Evolutionary conservation across 2,113 vertebrate genomes (phyloP).

Genomic region (Talpa occidentalis): DNA sequence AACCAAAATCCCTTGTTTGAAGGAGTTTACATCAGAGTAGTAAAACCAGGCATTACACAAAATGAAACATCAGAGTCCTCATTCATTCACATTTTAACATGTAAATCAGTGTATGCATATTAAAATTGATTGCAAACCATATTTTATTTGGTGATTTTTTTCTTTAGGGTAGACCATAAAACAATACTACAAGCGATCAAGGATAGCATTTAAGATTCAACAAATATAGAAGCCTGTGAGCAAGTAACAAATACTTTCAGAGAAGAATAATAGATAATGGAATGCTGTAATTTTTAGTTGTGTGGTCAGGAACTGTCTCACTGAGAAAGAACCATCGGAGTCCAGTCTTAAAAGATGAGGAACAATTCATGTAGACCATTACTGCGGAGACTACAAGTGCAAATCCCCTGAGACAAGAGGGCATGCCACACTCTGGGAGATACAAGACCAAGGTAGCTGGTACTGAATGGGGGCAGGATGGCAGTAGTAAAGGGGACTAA

Average conservation of each 20-base stretch:
- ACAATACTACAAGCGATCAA: neutral
- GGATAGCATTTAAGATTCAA: neutral
- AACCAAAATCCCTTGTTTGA: neutral
- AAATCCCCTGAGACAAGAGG: neutral
- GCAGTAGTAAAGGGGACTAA: neutral
- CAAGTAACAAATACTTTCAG: neutral
- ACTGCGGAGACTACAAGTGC: neutral
- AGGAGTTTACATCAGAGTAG: neutral
- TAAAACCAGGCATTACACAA: neutral
- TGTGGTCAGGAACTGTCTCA: neutral
- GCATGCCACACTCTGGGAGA: neutral
- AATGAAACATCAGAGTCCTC: neutral
- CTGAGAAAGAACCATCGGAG: neutral
- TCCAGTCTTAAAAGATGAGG: neutral
- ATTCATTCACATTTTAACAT: neutral
- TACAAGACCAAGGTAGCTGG: neutral
- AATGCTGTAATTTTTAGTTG: neutral
- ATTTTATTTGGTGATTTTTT: neutral
- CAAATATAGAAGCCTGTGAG: neutral
- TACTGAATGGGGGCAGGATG: neutral
- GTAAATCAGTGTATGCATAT: neutral
- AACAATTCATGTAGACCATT: neutral
- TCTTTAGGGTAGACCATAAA: neutral
- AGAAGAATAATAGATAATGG: neutral
- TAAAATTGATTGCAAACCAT: neutral